Percentiles rank a stretch among this genome's conserved stretches.
These are phyloP conservation scores for Antedon mediterranea DNA, from an alignment of 53 echinoderm and acorn worm species.

Conservation along the genomic window DNA sequence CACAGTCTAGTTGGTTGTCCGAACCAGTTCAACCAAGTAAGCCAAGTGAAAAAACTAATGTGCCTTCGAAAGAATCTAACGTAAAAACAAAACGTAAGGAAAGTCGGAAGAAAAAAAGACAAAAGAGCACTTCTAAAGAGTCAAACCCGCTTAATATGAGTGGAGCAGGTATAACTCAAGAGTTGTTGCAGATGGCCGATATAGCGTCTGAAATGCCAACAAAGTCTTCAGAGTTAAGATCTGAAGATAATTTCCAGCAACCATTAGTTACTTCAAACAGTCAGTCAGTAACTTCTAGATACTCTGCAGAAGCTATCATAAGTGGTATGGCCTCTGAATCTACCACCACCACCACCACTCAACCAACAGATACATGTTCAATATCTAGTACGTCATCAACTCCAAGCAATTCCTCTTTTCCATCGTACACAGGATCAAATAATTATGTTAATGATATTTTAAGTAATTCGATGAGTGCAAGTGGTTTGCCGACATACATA, in stretches of 20 bases:
- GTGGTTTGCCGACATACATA: constrained; percentile 77
- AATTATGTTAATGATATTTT: constrained; percentile 59
- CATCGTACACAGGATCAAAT: constrained; percentile 11
- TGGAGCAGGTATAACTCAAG: background rate
- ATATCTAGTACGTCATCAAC: constrained; percentile 9
- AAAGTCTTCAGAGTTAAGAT: background rate
- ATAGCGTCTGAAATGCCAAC: background rate
- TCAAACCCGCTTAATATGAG: background rate
- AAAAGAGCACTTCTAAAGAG: background rate
- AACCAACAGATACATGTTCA: background rate
- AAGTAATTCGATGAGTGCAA: constrained; percentile 92
- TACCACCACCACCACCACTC: background rate
- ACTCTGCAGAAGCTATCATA: constrained; percentile 4
- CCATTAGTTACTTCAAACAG: background rate
- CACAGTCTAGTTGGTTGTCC: background rate
- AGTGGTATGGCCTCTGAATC: background rate
- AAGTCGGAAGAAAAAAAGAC: background rate
- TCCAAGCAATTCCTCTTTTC: constrained; percentile 21
- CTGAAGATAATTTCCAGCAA: background rate
- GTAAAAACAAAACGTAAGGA: background rate
- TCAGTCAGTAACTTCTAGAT: background rate
- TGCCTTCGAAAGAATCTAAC: background rate
- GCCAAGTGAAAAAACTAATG: background rate
- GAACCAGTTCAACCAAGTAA: background rate
- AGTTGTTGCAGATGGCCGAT: background rate